Percentiles rank a stretch among this genome's conserved stretches.
phyloP scores from a whole-genome alignment of 2,113 vertebrate species.

The Fregetta grallaria region DNA sequence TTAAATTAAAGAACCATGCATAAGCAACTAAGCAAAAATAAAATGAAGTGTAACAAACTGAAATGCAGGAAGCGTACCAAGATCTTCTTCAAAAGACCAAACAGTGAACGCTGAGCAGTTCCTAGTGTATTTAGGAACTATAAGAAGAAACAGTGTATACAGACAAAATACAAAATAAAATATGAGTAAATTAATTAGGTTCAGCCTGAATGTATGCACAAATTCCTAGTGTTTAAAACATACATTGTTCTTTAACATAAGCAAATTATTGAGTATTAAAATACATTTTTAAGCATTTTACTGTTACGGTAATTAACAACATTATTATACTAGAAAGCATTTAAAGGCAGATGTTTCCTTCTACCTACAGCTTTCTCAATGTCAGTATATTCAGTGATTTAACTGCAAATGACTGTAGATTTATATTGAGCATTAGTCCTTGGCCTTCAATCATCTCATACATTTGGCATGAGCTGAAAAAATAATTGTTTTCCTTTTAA shows the following conservation, averaged over 20 bases:
- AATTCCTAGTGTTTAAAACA: neutral
- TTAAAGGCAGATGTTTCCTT: neutral
- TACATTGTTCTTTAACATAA: neutral
- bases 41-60: neutral
- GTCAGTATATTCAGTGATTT: neutral
- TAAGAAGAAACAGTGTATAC: neutral
- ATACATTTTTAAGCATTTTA: neutral
- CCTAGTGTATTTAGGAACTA: neutral
- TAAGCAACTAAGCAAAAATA: neutral
- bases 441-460: neutral
- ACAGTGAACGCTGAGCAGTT: neutral
- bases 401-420: neutral
- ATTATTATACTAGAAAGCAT: neutral
- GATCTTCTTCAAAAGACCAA: neutral
- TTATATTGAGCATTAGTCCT: neutral
- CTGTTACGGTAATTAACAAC: neutral
- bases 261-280: neutral
- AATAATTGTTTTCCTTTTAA: neutral
- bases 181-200: neutral
- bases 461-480: neutral
- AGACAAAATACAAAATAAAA: neutral
- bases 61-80: neutral
- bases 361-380: neutral
- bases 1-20: neutral
- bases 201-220: neutral